Base-by-base conservation (phyloP, 2,113 vertebrate genomes). In the Tyrannus savana region DNA sequence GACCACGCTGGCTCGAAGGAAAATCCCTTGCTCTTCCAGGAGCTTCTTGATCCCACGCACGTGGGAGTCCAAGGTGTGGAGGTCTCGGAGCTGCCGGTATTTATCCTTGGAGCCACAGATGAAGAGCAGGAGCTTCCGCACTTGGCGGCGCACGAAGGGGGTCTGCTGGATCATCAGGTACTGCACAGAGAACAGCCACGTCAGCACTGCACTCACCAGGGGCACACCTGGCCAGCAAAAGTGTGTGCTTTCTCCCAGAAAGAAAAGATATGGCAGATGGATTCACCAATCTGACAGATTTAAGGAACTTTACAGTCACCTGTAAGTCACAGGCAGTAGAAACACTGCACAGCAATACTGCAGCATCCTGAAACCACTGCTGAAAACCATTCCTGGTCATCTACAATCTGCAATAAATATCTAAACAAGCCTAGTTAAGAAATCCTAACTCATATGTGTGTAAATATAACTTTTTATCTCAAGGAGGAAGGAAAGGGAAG, bases 131-230 rank as follows among this genome's bases (percentile, higher is more conserved):
- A 99, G 98, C 91, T 99, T 99, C 80, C 99, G 98, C 25, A 99
- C 99, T 97, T 99, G 99, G 16, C 99, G 98, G 55, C 99, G 98
- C 69, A 99, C 99, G 4, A 99, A 99, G 0, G 99, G 99, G 1
- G 99, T 99, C 97, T 99, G 99, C 96, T 99, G 99, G 97, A 99
- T 99, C 99, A 99, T 99, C 95, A 99, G 97, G 97, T 99, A 99
- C 99, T 99, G 88, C 22, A 79, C 10, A 49, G 80, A 63, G 71
- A 93, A 4, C 87, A 72, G 33, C 22, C 63, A 9, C 2, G 22
- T 56, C 55, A 72, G 47, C 3, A 52, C 21, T 37, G 19, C 85
- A 50, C 46, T 55, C 67, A 19, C 4, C 41, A 42, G 58, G 3
- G 47, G 3, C 35, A 77, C 63, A 5, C 18, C 17, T 12, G 55